Evolutionary conservation across 2,797 vertebrate genomes (phyloP).

Genomic region (Coregonus ussuriensis): DNA sequence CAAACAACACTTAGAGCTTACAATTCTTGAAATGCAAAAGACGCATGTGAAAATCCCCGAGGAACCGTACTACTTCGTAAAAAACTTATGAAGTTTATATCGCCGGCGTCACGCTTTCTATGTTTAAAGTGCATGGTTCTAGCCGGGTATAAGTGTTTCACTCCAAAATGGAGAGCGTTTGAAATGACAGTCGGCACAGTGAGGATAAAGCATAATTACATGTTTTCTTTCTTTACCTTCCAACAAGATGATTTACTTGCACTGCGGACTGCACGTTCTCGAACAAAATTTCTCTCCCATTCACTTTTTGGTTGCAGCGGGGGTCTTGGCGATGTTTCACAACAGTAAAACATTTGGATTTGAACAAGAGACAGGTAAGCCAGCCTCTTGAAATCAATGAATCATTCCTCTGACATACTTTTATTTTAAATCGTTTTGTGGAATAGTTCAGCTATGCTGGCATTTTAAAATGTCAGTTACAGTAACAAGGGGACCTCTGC

Average conservation of each 20-base stretch:
- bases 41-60: slow-evolving; percentile 8
- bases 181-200: slow-evolving; percentile 45
- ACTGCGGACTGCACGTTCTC: slow-evolving; percentile 47
- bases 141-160: slow-evolving; percentile 24
- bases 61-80: slow-evolving; percentile 31
- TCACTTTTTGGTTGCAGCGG: slow-evolving; percentile 55
- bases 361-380: slow-evolving; percentile 67
- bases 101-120: slow-evolving; percentile 32
- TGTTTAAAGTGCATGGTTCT: slow-evolving; percentile 10
- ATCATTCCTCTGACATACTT: not conserved
- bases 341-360: slow-evolving; percentile 45
- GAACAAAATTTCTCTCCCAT: slow-evolving; percentile 54
- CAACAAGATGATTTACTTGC: slow-evolving; percentile 69
- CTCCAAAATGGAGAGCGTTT: slow-evolving; percentile 37
- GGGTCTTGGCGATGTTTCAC: slow-evolving; percentile 55
- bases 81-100: slow-evolving; percentile 2
- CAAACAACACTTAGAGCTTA: slow-evolving; percentile 24
- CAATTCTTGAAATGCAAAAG: slow-evolving; percentile 35
- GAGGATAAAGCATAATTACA: slow-evolving; percentile 39
- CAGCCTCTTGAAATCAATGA: not conserved
- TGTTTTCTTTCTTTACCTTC: slow-evolving; percentile 37
- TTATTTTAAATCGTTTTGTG: not conserved
- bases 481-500: not conserved
- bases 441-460: not conserved
- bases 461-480: not conserved